Evolutionary conservation across 2,888 invertebrate genomes (phyloP).

Genomic region (Cataglyphis livida): DNA sequence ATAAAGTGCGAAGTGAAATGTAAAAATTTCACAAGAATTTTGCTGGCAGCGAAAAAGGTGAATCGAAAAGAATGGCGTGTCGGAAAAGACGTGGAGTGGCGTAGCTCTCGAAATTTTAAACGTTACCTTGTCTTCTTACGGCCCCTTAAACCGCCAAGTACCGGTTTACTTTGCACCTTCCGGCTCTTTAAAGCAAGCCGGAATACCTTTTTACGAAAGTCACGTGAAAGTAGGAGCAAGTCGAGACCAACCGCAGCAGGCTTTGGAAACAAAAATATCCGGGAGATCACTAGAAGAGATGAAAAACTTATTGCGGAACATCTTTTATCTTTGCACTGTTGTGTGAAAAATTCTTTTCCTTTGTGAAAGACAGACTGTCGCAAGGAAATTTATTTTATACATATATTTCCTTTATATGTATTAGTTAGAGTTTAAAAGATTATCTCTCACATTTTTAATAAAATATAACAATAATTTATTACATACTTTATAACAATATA

Average conservation of each 20-base stretch:
- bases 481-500: neutral
- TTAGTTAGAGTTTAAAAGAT: neutral
- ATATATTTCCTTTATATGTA: neutral
- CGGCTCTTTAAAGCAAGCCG: constrained; percentile 59
- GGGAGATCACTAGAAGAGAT: constrained; percentile 39
- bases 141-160: constrained; percentile 67
- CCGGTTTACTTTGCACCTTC: constrained; percentile 68
- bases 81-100: constrained; percentile 42
- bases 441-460: neutral
- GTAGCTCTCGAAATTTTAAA: constrained; percentile 69
- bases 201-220: constrained; percentile 57
- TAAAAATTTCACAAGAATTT: neutral
- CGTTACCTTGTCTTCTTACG: constrained; percentile 67
- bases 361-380: neutral
- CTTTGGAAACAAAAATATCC: constrained; percentile 39
- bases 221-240: constrained; percentile 53
- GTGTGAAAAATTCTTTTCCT: neutral
- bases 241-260: constrained; percentile 35
- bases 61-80: constrained; percentile 49
- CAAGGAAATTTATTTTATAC: neutral
- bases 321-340: constrained; percentile 23
- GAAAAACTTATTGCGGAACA: constrained; percentile 56
- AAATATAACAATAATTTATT: neutral
- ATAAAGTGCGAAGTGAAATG: neutral
- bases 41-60: neutral